phyloP scores from a whole-genome alignment of 2,797 vertebrate species.

The Ammospiza maritima region DNA sequence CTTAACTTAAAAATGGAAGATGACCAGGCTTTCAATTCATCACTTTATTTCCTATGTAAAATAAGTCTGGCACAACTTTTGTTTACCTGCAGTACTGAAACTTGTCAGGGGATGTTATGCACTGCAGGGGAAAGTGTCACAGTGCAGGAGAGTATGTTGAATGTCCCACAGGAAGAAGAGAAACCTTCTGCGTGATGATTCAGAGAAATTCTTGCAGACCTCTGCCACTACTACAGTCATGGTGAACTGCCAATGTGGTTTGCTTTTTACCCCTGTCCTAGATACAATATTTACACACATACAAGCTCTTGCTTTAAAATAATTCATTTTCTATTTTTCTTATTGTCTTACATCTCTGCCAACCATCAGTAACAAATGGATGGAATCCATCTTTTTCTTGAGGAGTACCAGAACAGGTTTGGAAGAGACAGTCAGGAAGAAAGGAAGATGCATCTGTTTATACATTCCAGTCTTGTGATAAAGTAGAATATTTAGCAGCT shows the following conservation, averaged over 20 bases:
- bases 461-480: slow-evolving; percentile 10
- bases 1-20: background rate
- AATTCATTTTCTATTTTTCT: background rate
- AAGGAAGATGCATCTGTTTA: slow-evolving; percentile 14
- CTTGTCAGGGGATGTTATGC: background rate
- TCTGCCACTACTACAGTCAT: background rate
- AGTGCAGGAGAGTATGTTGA: accelerated
- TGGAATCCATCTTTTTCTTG: background rate
- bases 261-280: accelerated
- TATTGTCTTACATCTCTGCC: background rate
- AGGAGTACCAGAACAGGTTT: background rate
- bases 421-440: background rate
- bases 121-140: background rate
- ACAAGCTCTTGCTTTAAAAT: background rate
- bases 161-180: background rate
- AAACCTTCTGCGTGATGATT: background rate
- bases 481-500: slow-evolving; percentile 44
- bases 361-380: background rate
- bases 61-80: background rate
- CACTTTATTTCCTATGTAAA: background rate
- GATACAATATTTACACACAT: background rate
- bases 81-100: background rate
- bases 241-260: background rate
- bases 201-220: background rate
- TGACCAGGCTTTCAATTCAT: background rate